These are phyloP conservation scores for Nasua narica DNA, from an alignment of 2,797 vertebrate genomes.

Conservation along the genomic window DNA sequence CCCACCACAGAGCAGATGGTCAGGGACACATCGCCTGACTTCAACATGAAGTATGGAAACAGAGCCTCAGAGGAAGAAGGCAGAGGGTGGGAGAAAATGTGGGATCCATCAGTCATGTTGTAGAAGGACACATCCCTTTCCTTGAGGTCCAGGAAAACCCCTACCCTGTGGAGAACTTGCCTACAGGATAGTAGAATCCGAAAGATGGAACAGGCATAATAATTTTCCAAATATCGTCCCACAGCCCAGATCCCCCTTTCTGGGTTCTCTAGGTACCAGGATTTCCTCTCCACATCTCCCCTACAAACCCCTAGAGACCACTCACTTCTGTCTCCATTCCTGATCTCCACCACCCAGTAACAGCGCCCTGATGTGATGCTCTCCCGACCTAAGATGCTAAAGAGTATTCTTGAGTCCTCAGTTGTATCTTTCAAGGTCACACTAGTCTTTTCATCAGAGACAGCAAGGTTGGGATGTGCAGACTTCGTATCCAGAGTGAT, in stretches of 20 bases:
- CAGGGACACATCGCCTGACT: neutral
- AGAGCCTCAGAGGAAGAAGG: neutral
- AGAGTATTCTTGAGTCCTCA: neutral
- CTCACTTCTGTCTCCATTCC: neutral
- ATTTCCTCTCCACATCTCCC: neutral
- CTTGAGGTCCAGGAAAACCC: neutral
- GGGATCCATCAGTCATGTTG: neutral
- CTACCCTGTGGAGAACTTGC: neutral
- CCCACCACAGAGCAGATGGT: neutral
- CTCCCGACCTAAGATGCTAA: neutral
- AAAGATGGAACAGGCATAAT: no score
- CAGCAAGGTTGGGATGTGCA: neutral
- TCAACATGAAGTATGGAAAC: neutral
- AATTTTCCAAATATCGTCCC: neutral
- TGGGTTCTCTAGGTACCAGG: fast-evolving
- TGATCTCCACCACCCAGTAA: neutral
- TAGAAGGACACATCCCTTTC: neutral
- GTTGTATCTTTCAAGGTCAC: neutral
- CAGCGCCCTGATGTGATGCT: neutral
- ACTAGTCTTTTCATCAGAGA: neutral
- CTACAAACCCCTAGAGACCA: neutral
- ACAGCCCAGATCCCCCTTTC: neutral
- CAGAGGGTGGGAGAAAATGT: neutral
- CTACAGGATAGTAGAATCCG: neutral
- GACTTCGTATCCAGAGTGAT: neutral